Evolutionary conservation across 2,113 vertebrate genomes (phyloP), one percentile per base, ranked within the genome.

Genomic region (Chauna torquata): DNA sequence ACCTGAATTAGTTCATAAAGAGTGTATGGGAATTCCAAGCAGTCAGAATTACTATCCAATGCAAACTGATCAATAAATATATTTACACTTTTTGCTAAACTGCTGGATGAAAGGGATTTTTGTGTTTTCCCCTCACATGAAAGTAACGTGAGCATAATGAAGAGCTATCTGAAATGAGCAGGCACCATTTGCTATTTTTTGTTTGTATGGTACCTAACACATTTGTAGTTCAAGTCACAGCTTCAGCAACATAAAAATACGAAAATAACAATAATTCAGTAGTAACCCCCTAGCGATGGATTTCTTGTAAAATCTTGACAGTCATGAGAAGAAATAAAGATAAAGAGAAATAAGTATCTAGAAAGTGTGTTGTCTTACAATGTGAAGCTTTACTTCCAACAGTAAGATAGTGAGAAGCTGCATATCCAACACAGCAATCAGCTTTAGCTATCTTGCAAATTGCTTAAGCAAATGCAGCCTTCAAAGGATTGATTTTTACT

Each of bases 121-220:
- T 55, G 11, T 80, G 20, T 42, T 94, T 92, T 78, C 32, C 36
- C 76, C 32, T 84, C 65, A 55, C 11, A 32, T 25, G 20, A 50
- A 82, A 59, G 19, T 23, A 68, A 52, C 9, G 13, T 19, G 49
- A 50, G 16, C 0, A 1, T 27, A 30, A 11, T 0, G 0, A 84
- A 71, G 30, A 87, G 11, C 30, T 36, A 15, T 15, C 49, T 80
- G 40, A 86, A 77, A 82, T 57, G 18, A 66, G 54, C 44, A 57
- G n/a, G 30, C 8, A 70, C 3, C 11, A 36, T 28, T 52, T 77
- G 14, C 66, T 77, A 42, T 7, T 10, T 94, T 83, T 76, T 38
- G 18, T 86, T 69, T 20, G 16, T 57, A 55, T 17, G 45, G 74
- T 5, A 47, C 36, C 13, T 57, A 68, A 55, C 0, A 4, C 8